A percentile compares a stretch with the other conserved stretches of the same genome.
Evolutionary conservation across 2,888 invertebrate genomes (phyloP).

Genomic region (Teleiodes luculella): DNA sequence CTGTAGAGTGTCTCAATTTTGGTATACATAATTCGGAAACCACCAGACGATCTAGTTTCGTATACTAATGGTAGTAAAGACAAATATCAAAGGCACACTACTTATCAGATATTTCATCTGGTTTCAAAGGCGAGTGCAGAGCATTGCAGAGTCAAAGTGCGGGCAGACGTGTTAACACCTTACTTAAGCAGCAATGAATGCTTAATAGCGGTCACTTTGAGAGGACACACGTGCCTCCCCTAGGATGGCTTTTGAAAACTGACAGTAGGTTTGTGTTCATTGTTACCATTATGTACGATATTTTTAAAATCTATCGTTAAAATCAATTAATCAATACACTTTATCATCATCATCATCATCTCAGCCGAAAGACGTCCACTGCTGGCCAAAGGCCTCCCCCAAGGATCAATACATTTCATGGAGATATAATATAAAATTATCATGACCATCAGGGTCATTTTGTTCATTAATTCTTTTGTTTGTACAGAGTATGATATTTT

Average conservation of each 20-base stretch:
- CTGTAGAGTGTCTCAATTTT: background rate
- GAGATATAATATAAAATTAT: too few relatives aligned
- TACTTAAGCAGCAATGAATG: slow-evolving; percentile 56
- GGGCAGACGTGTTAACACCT: slow-evolving; percentile 46
- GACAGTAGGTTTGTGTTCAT: slow-evolving; percentile 27
- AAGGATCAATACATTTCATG: too few relatives aligned
- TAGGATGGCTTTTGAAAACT: slow-evolving; percentile 55
- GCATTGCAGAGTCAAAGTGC: slow-evolving; percentile 31
- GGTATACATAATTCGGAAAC: background rate
- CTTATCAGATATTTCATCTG: slow-evolving; percentile 11
- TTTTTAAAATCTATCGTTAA: too few relatives aligned
- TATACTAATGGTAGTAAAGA: background rate
- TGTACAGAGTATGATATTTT: too few relatives aligned
- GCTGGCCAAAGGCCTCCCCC: too few relatives aligned
- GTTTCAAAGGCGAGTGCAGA: slow-evolving; percentile 27
- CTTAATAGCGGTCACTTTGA: slow-evolving; percentile 74
- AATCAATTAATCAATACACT: too few relatives aligned
- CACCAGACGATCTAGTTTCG: background rate
- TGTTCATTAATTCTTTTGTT: too few relatives aligned
- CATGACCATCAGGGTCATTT: too few relatives aligned
- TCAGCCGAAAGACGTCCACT: too few relatives aligned
- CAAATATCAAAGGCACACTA: slow-evolving; percentile 3
- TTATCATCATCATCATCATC: too few relatives aligned
- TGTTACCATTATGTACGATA: background rate
- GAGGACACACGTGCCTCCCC: slow-evolving; percentile 55